Percentiles rank a stretch among this genome's conserved stretches.
Conservation (phyloP, 1,140 invertebrate species). For the Whitmania pigra region DNA sequence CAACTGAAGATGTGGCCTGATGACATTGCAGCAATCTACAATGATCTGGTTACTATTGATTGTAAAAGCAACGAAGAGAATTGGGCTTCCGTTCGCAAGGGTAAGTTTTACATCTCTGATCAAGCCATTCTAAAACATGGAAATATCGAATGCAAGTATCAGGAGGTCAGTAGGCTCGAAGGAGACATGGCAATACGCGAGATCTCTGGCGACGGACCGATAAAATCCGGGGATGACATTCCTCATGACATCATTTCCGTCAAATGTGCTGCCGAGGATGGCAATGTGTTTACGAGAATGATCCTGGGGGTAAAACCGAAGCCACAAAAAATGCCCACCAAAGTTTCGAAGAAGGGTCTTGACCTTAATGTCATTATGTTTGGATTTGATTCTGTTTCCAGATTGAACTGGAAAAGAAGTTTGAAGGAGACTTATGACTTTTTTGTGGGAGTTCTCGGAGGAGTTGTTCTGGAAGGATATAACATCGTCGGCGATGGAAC, state of each 20-base stretch:
- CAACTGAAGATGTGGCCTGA: too few species aligned
- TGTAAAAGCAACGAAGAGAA: constrained; percentile 16
- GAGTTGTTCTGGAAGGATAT: constrained; percentile 62
- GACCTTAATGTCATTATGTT: constrained; percentile 70
- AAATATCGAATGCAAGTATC: constrained; percentile 16
- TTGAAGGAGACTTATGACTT: constrained; percentile 68
- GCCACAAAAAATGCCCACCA: neutral
- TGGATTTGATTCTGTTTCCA: constrained; percentile 77
- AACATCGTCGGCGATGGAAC: constrained; percentile 91
- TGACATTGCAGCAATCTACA: too few species aligned
- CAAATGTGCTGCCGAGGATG: constrained; percentile 11
- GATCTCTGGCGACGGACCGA: too few species aligned
- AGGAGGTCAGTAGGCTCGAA: neutral
- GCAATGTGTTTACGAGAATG: neutral
- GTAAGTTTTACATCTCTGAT: constrained; percentile 19
- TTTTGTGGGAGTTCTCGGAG: constrained; percentile 56
- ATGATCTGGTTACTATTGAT: neutral
- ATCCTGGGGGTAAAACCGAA: constrained; percentile 14
- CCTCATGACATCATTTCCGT: constrained; percentile 15
- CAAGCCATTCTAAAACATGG: constrained; percentile 18
- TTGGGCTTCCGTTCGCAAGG: constrained; percentile 21
- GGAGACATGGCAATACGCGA: constrained; percentile 14
- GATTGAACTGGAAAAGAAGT: constrained; percentile 70
- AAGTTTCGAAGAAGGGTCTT: constrained; percentile 28
- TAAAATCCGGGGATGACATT: neutral